Evolutionary conservation across 1,140 invertebrate genomes (phyloP), one percentile per base, ranked within the genome.

Genomic region (Formica selysi): DNA sequence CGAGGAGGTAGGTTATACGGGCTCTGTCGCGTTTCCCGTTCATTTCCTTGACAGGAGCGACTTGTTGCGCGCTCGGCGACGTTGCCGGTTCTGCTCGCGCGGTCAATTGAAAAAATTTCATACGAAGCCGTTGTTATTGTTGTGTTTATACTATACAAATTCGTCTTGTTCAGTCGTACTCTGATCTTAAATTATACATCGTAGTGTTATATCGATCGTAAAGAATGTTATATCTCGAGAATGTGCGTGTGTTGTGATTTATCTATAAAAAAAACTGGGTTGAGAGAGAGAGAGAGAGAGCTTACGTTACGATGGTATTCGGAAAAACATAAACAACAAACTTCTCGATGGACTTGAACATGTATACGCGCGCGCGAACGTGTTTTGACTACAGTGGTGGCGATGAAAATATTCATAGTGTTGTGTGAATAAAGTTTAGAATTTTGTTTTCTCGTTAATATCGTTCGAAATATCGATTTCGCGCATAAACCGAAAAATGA

Each of bases 1-100:
- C 88, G 97, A 97, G 92, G 96, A 97, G 93, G 95, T 95, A 86
- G 85, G 93, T 93, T 74, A 51, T 1, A 65, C 79, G 32, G 54
- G 76, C n/a, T 38, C 3, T 16, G 16, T 88, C 80, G 41, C 41
- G 32, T 36, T 41, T 73, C 70, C 41, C 71, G 84, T 86, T 67
- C 70, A 61, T 62, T 86, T 16, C n/a, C 13, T 89, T 92, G 92
- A 93, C 88, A 91, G 91, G 59, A 92, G 79, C 93, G 93, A 95
- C 94, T 95, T 95, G 94, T 95, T 95, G 94, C 94, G 80, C 90
- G 59, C 87, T 22, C 19, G 57, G 87, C 92, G 87, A 89, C 87
- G 91, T 93, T 93, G 93, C 91, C 93, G 80, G 65, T 26, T 91
- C 85, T 89, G 29, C 71, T 48, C 38, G 36, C 38, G 36, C 41